phyloP scores from a whole-genome alignment of 1,140 invertebrate genomes.

The Pachyrhynchus sulphureomaculatus region DNA sequence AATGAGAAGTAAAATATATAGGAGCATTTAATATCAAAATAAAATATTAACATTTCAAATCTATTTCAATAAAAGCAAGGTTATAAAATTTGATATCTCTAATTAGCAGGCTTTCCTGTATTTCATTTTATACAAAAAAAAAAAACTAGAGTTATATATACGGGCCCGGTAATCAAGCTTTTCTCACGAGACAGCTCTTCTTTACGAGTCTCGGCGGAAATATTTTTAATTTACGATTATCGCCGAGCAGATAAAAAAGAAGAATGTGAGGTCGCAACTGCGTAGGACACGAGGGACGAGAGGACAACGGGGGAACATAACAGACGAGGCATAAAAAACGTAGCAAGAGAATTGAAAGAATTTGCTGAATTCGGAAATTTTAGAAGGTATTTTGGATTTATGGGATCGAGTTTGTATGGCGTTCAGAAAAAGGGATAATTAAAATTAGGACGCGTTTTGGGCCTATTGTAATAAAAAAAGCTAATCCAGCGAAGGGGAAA shows the following conservation, averaged over 20 bases:
- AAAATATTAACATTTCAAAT: too few relatives aligned
- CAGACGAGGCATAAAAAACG: neutral
- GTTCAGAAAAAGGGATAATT: slow-evolving; percentile 18
- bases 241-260: slow-evolving; percentile 17
- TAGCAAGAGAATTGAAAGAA: slow-evolving; percentile 9
- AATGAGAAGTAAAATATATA: too few relatives aligned
- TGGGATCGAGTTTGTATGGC: slow-evolving; percentile 2
- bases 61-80: too few relatives aligned
- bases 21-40: too few relatives aligned
- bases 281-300: neutral
- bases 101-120: too few relatives aligned
- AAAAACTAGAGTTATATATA: too few relatives aligned
- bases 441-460: slow-evolving; percentile 20
- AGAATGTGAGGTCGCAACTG: neutral
- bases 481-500: too few relatives aligned
- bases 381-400: slow-evolving; percentile 17
- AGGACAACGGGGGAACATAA: slow-evolving; percentile 5
- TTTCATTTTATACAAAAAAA: too few relatives aligned
- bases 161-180: neutral
- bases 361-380: slow-evolving; percentile 12
- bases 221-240: slow-evolving; percentile 32
- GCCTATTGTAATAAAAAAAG: slow-evolving; percentile 3
- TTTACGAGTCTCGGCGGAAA: slow-evolving; percentile 11
- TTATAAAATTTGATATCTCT: too few relatives aligned
- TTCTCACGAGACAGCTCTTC: slow-evolving; percentile 15